Base-by-base conservation (phyloP, 1,140 invertebrate species). In the Sarcophaga peregrina region DNA sequence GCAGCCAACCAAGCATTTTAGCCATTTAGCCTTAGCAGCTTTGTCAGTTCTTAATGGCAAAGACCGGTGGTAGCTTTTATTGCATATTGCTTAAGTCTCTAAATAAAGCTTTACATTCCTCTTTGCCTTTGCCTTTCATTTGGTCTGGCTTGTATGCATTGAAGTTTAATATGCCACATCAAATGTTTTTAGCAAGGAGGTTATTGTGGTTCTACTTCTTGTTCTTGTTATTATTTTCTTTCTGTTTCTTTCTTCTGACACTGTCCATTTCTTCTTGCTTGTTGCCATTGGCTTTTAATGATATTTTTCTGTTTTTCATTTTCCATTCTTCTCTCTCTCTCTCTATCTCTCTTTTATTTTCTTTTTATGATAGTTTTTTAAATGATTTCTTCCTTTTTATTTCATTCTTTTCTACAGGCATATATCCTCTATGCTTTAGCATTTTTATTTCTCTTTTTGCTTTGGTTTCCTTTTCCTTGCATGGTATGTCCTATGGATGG, bases 101-200 rank as follows among this genome's bases (percentile, higher is more conserved):
- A 37, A 37, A 37, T 37, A 37, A 37, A 4, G n/a, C n/a, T n/a
- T n/a, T n/a, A n/a, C n/a, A n/a, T n/a, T n/a, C n/a, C 25, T 37
- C 25, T 37, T 37, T 37, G 25, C 25, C 25, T 37, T 37, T n/a
- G n/a, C n/a, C n/a, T n/a, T n/a, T 50, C 11, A 50, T 50, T 50
- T 50, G n/a, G 48, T 50, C 11, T 50, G 48, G 11, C 48, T 50
- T 8, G 6, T 8, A 7, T 10, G 13, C 50, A 52, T 13, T 52
- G 50, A 52, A 68, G n/a, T 20, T 68, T 68, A 68, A 20, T 68
- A 68, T 68, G 17, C 62, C 62, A 68, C 62, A 68, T 68, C 62
- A 68, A 68, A 68, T 17, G 62, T 68, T 68, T 68, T 37, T 37
- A 37, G 25, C 25, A 37, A 4, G 25, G n/a, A 17, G 62, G 62